Evolutionary conservation across 2,797 vertebrate species (phyloP).

Genomic region (Acrossocheilus wenchowensis): DNA sequence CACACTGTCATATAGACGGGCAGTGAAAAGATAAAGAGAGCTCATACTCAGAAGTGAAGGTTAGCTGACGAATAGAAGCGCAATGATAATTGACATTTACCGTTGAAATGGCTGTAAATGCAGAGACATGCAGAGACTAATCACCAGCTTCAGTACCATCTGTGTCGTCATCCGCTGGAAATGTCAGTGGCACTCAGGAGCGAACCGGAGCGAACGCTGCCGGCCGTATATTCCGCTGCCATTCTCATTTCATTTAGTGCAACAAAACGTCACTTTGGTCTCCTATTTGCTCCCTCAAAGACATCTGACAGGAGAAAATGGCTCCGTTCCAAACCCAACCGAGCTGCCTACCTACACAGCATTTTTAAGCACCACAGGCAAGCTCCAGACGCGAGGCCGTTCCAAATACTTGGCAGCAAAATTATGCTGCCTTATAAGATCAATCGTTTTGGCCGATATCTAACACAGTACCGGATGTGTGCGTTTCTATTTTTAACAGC

Average conservation of each 20-base stretch:
- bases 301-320: slow-evolving; percentile 44
- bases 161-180: slow-evolving; percentile 76
- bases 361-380: slow-evolving; percentile 19
- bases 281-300: slow-evolving; percentile 41
- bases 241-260: slow-evolving; percentile 40
- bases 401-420: slow-evolving; percentile 20
- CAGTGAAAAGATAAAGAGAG: slow-evolving; percentile 42
- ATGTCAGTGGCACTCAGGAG: slow-evolving; percentile 80
- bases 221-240: slow-evolving; percentile 50
- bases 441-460: slow-evolving; percentile 10
- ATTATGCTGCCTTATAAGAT: slow-evolving; percentile 24
- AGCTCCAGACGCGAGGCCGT: slow-evolving; percentile 1
- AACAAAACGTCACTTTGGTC: slow-evolving; percentile 32
- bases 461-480: slow-evolving; percentile 2
- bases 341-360: slow-evolving; percentile 16
- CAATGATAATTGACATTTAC: slow-evolving; percentile 84
- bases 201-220: slow-evolving; percentile 64
- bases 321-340: slow-evolving; percentile 22
- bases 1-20: neutral
- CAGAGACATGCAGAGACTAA: slow-evolving; percentile 74
- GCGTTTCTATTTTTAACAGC: slow-evolving; percentile 18
- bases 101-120: slow-evolving; percentile 77
- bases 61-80: slow-evolving; percentile 71
- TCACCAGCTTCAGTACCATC: slow-evolving; percentile 77
- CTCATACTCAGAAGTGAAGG: slow-evolving; percentile 76